Evolutionary conservation across 2,113 vertebrate genomes (phyloP).

Genomic region (Speoplatyrhinus poulsoni): DNA sequence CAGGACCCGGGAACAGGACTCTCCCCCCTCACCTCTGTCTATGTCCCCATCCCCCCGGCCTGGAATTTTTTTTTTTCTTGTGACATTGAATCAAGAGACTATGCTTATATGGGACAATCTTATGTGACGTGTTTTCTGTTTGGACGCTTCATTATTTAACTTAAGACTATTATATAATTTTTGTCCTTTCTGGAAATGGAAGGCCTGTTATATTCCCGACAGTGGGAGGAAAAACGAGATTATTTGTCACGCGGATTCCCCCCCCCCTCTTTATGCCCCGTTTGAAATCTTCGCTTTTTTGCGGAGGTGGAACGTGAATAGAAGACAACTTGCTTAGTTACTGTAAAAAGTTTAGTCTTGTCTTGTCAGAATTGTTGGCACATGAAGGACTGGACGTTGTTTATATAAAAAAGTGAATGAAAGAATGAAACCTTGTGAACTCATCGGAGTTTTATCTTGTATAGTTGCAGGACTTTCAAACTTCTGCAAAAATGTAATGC

Average conservation of each 20-base stretch:
- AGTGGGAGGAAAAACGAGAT: slow-evolving; percentile 81
- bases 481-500: slow-evolving; percentile 98
- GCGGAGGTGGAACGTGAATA: slow-evolving; percentile 93
- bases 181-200: slow-evolving; percentile 93
- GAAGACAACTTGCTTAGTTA: slow-evolving; percentile 87
- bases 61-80: slow-evolving; percentile 68
- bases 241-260: slow-evolving; percentile 69
- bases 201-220: slow-evolving; percentile 91
- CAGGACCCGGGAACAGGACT: slow-evolving; percentile 80
- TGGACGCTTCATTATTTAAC: slow-evolving; percentile 96
- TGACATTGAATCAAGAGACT: slow-evolving; percentile 78
- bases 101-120: slow-evolving; percentile 81
- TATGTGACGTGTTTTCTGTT: slow-evolving; percentile 83
- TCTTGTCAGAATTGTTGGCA: slow-evolving; percentile 87
- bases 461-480: slow-evolving; percentile 92
- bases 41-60: slow-evolving; percentile 56
- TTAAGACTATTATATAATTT: slow-evolving; percentile 84
- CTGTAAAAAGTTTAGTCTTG: slow-evolving; percentile 86
- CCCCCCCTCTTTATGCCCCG: slow-evolving; percentile 54
- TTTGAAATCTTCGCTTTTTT: slow-evolving; percentile 88
- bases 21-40: slow-evolving; percentile 53
- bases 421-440: slow-evolving; percentile 89
- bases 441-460: slow-evolving; percentile 92
- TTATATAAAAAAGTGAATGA: slow-evolving; percentile 69
- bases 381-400: slow-evolving; percentile 90